Base-by-base conservation (phyloP, 2,888 invertebrate species). In the Zhengitettix transpicula region DNA sequence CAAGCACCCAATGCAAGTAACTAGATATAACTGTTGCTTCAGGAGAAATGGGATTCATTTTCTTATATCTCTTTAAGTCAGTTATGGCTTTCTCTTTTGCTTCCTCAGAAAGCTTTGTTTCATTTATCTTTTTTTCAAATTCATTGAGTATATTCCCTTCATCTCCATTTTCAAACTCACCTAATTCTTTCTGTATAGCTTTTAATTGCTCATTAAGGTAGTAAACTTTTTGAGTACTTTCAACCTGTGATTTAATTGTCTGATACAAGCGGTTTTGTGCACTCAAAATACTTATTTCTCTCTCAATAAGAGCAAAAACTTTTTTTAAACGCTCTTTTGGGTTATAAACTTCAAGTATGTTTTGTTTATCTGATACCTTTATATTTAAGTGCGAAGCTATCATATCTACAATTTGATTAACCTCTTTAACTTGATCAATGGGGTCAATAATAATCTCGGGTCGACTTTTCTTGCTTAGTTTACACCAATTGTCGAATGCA, bases 161-260 rank as follows among this genome's bases (percentile, higher is more conserved):
- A n/a, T 57, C 44, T 54, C 47, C 55, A 28, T 55, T 42, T 14
- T 16, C 16, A 11, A 7, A 44, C n/a, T 64, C 63, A 17, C 60
- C 62, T 12, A 65, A 55, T 59, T 65, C 65, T 53, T 64, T 47
- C 28, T 65, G 60, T 40, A 65, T 63, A 12, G 61, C 63, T 56
- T 64, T 64, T 14, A 65, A 40, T 44, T 63, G 61, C 51, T 65
- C 60, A 40, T 58, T 42, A 11, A 65, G 55, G 52, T 58, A 65
- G 42, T 61, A 65, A 14, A 61, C 65, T 9, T 59, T 54, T 53
- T 65, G 65, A 11, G 12, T 53, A 40, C 57, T 42, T n/a, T 64
- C 63, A 40, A 64, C 57, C 16, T 60, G 56, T 42, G 40, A 14
- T 42, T 59, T 61, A 14, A 64, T 56, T 3, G 55, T 17, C 14